These are phyloP conservation scores for Hirudo medicinalis DNA, from an alignment of 1,140 invertebrate species.

Conservation along the genomic window DNA sequence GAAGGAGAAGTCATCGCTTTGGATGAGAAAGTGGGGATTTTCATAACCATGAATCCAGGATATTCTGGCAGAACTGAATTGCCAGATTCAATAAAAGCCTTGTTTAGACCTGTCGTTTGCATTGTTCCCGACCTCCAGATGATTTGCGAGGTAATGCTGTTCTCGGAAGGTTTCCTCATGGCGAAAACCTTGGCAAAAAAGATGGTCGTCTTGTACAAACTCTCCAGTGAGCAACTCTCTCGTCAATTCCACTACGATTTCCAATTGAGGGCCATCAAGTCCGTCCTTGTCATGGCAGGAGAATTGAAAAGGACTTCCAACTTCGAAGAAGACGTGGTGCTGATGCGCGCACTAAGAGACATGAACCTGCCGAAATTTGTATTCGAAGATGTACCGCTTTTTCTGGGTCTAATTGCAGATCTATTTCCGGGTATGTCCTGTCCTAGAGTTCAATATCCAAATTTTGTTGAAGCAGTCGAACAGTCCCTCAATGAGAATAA, in stretches of 20 bases:
- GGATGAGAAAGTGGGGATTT: constrained; percentile 74
- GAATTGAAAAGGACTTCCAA: constrained; percentile 61
- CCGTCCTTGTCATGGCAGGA: constrained; percentile 74
- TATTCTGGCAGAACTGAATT: constrained; percentile 76
- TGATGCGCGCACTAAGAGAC: constrained; percentile 74
- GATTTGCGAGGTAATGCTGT: constrained; percentile 78
- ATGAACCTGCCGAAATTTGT: constrained; percentile 86
- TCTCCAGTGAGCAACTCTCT: constrained; percentile 69
- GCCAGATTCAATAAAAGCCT: constrained; percentile 74
- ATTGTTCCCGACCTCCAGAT: constrained; percentile 74
- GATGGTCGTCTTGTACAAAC: constrained; percentile 73
- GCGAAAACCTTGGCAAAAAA: constrained; percentile 79
- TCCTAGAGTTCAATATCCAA: constrained; percentile 63
- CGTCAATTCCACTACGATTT: constrained; percentile 87
- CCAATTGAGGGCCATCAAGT: constrained; percentile 72
- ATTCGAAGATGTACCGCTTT: constrained; percentile 73
- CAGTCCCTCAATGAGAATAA: constrained; percentile 51
- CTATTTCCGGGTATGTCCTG: constrained; percentile 76
- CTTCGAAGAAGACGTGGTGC: constrained; percentile 63
- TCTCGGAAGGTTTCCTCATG: constrained; percentile 73
- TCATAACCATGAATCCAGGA: constrained; percentile 85
- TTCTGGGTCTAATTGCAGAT: constrained; percentile 71
- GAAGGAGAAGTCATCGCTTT: constrained; percentile 66
- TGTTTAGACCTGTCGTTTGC: constrained; percentile 77
- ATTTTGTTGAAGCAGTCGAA: constrained; percentile 66